Evolutionary conservation across 2,888 invertebrate species (phyloP).

Genomic region (Griposia aprilina): DNA sequence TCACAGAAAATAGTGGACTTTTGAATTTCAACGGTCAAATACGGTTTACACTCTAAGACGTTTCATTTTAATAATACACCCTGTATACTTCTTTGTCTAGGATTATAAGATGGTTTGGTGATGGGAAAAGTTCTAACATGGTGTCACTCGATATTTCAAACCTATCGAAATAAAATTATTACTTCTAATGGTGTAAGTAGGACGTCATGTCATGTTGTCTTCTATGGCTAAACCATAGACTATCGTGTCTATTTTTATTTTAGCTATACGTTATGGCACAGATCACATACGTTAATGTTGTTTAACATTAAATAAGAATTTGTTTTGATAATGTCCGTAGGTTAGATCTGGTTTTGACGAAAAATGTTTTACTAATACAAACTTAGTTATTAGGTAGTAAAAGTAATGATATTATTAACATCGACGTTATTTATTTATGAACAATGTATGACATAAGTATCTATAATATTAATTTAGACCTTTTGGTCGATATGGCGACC

Average conservation of each 20-base stretch:
- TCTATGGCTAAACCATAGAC: constrained; percentile 17
- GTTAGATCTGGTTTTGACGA: constrained; percentile 48
- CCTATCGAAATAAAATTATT: neutral
- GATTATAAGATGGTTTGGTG: constrained; percentile 27
- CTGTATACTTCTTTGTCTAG: constrained; percentile 22
- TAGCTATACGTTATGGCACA: constrained; percentile 21
- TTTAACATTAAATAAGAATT: constrained; percentile 37
- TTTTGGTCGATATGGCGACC: constrained; percentile 3
- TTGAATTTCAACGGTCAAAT: neutral
- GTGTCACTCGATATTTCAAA: constrained; percentile 3
- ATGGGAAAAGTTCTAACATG: constrained; percentile 20
- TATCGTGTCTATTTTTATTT: constrained; percentile 22
- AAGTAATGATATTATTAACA: constrained; percentile 55
- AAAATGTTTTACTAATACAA: constrained; percentile 59
- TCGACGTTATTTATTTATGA: constrained; percentile 31
- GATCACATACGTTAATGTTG: constrained; percentile 28
- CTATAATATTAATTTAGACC: constrained; percentile 1
- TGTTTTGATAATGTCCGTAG: constrained; percentile 52
- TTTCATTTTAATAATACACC: constrained; percentile 7
- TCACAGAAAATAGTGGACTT: neutral
- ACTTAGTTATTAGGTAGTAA: constrained; percentile 58
- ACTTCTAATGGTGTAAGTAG: neutral
- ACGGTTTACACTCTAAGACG: neutral
- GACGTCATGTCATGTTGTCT: neutral
- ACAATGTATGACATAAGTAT: constrained; percentile 4